Conservation (phyloP, 2,113 vertebrate genomes). For the Donacobius atricapilla region DNA sequence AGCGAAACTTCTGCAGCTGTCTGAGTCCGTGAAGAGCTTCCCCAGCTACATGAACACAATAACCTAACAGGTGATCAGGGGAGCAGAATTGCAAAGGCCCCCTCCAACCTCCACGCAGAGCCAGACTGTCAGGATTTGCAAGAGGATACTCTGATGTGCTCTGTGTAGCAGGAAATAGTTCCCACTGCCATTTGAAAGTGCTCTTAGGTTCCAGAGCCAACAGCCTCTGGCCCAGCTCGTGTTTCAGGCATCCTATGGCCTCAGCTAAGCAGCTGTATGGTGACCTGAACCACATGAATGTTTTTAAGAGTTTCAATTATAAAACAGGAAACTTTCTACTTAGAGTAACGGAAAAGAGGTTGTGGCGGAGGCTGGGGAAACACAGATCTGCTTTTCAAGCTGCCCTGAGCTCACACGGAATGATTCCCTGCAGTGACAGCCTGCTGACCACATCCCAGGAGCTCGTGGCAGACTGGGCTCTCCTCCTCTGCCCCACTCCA, state of each 20-base stretch:
- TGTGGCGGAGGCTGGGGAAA: not conserved
- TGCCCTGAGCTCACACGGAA: not conserved
- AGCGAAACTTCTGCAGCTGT: not conserved
- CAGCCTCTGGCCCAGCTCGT: not conserved
- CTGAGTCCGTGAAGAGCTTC: not conserved
- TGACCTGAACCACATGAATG: not conserved
- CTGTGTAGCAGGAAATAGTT: constrained; percentile 3
- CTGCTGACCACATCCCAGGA: not conserved
- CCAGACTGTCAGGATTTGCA: not conserved
- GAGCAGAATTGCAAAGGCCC: not conserved
- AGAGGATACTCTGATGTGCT: not conserved
- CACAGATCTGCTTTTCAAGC: not conserved
- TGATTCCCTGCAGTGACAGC: rapidly evolving
- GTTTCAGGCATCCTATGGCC: not conserved
- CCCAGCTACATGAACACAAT: not conserved
- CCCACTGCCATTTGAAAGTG: not conserved
- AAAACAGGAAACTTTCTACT: constrained; percentile 48
- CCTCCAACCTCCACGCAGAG: not conserved
- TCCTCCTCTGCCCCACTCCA: not conserved
- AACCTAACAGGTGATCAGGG: not conserved
- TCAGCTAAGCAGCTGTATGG: not conserved
- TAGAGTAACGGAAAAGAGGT: not conserved
- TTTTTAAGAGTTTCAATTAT: not conserved
- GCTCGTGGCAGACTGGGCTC: not conserved
- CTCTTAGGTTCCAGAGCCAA: constrained; percentile 38